phyloP scores from a whole-genome alignment of 2,888 invertebrate species.

The Hololepta plana region DNA sequence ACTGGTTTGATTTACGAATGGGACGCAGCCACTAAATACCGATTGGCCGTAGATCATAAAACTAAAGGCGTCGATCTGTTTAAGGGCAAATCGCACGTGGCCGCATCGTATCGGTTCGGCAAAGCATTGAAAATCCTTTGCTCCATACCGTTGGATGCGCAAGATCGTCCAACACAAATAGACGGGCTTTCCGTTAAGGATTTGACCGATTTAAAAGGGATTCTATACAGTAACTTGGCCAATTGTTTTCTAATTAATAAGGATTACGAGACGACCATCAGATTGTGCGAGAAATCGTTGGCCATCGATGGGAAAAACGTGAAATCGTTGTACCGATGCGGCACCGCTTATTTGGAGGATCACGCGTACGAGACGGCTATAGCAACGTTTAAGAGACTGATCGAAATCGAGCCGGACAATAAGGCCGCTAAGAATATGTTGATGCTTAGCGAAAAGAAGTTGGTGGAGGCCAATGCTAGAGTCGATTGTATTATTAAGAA shows the following conservation, averaged over 20 bases:
- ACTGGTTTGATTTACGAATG: slow-evolving; percentile 28
- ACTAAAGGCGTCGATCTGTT: slow-evolving; percentile 41
- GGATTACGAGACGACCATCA: slow-evolving; percentile 45
- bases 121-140: slow-evolving; percentile 56
- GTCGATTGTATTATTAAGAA: slow-evolving; percentile 32
- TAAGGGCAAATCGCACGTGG: slow-evolving; percentile 36
- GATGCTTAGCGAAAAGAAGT: slow-evolving; percentile 32
- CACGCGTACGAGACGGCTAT: slow-evolving; percentile 48
- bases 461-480: slow-evolving; percentile 39
- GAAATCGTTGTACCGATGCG: slow-evolving; percentile 33
- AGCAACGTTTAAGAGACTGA: slow-evolving; percentile 33
- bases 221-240: slow-evolving; percentile 66
- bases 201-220: slow-evolving; percentile 39
- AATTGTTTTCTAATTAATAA: slow-evolving; percentile 56
- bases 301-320: slow-evolving; percentile 21
- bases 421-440: slow-evolving; percentile 41
- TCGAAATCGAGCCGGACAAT: slow-evolving; percentile 44
- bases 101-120: slow-evolving; percentile 57
- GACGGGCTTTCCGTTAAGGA: slow-evolving; percentile 31
- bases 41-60: slow-evolving; percentile 28
- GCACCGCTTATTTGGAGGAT: slow-evolving; percentile 32
- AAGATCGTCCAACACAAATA: slow-evolving; percentile 28
- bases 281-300: slow-evolving; percentile 36
- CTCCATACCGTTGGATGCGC: slow-evolving; percentile 34
- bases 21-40: slow-evolving; percentile 23